phyloP scores from a whole-genome alignment of 2,113 vertebrate species.

The Equus quagga region DNA sequence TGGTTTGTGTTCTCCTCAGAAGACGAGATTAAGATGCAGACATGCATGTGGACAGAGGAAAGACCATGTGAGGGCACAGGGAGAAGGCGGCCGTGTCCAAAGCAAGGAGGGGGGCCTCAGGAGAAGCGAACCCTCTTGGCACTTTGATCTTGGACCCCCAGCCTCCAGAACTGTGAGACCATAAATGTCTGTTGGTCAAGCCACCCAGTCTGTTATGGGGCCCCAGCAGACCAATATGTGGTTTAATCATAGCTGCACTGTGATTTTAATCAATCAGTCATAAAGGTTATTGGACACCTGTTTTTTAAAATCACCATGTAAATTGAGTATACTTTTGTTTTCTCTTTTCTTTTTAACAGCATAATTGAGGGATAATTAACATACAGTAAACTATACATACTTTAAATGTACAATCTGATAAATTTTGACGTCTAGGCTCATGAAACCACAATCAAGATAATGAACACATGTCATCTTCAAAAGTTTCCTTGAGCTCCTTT shows the following conservation, averaged over 20 bases:
- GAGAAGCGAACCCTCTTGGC: background rate
- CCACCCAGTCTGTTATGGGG: background rate
- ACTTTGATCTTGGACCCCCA: background rate
- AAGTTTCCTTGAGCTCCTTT: background rate
- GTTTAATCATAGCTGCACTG: background rate
- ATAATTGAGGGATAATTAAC: background rate
- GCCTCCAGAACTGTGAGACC: background rate
- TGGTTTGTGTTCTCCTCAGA: background rate
- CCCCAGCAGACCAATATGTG: background rate
- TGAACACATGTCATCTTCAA: background rate
- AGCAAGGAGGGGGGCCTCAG: background rate
- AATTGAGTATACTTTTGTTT: background rate
- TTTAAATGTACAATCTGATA: background rate
- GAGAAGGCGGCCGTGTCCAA: background rate
- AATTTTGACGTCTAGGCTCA: background rate
- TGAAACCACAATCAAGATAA: background rate
- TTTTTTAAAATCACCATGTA: background rate
- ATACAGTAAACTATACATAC: background rate
- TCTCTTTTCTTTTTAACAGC: background rate
- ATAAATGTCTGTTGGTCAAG: background rate
- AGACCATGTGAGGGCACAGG: background rate
- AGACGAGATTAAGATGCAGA: background rate
- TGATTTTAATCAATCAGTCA: background rate
- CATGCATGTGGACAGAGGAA: background rate
- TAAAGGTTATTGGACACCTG: background rate